phyloP scores from a whole-genome alignment of 2,888 invertebrate species.

The Aplocera efformata region DNA sequence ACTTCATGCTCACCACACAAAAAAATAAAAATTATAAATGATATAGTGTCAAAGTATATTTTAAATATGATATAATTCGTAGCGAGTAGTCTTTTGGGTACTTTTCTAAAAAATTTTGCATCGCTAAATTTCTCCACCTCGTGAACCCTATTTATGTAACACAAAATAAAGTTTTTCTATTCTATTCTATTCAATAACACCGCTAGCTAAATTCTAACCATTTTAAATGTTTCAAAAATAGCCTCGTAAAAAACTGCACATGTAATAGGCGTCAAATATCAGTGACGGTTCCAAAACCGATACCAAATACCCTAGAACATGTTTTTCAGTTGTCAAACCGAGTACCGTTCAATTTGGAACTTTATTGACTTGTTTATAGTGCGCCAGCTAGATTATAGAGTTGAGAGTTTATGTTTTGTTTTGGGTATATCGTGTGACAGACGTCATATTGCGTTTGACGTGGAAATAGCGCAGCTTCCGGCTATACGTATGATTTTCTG shows the following conservation, averaged over 20 bases:
- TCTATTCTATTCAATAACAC: slow-evolving; percentile 17
- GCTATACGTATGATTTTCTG: slow-evolving; percentile 25
- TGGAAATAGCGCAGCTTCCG: slow-evolving; percentile 57
- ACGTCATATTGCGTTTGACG: slow-evolving; percentile 52
- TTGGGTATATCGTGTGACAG: slow-evolving; percentile 52
- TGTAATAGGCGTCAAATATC: slow-evolving; percentile 59
- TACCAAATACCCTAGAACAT: slow-evolving; percentile 37
- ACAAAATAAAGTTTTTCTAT: too few species aligned
- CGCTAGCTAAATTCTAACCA: slow-evolving; percentile 28
- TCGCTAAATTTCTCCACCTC: too few species aligned
- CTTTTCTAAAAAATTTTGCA: too few species aligned
- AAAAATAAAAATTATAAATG: too few species aligned
- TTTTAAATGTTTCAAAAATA: slow-evolving; percentile 38
- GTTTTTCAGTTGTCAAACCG: slow-evolving; percentile 23
- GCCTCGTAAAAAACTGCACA: slow-evolving; percentile 43
- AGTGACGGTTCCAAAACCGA: slow-evolving; percentile 57
- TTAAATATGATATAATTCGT: too few species aligned
- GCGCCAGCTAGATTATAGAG: slow-evolving; percentile 3
- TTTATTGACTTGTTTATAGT: slow-evolving; percentile 25
- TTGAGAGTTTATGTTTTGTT: slow-evolving; percentile 26
- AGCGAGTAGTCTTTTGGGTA: too few species aligned
- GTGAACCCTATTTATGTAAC: too few species aligned
- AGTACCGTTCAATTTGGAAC: slow-evolving; percentile 29
- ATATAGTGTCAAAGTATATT: too few species aligned
- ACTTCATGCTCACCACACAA: too few species aligned